These are phyloP conservation scores for Tortrix viridana DNA, from an alignment of 2,888 invertebrate species.

Conservation along the genomic window DNA sequence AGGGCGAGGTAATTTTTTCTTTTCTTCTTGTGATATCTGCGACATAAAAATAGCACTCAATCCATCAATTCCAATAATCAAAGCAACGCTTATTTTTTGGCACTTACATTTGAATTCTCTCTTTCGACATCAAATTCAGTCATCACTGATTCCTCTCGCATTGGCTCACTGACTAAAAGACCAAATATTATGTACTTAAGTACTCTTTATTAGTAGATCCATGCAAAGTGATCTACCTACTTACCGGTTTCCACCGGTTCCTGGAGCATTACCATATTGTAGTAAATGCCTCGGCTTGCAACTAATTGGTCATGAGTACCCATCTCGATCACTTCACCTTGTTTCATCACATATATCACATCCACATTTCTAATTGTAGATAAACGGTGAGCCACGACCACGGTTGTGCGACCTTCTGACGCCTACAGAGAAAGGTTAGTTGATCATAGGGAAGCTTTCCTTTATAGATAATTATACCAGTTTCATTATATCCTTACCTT, in stretches of 20 bases:
- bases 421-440: conserved; percentile 65
- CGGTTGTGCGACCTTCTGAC: conserved; percentile 89
- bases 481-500: conserved; percentile 71
- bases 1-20: conserved; percentile 43
- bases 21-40: conserved; percentile 36
- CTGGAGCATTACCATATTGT: conserved; percentile 85
- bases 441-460: not conserved
- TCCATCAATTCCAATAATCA: not conserved
- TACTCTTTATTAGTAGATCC: too few species aligned
- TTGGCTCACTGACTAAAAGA: conserved; percentile 8
- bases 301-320: conserved; percentile 88
- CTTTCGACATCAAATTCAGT: conserved; percentile 40
- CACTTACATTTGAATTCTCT: conserved; percentile 19
- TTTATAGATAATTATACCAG: not conserved
- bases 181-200: too few species aligned
- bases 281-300: conserved; percentile 84
- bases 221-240: not conserved
- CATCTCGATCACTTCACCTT: conserved; percentile 86
- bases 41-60: not conserved
- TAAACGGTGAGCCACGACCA: conserved; percentile 92
- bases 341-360: conserved; percentile 73
- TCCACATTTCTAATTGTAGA: conserved; percentile 88
- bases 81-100: not conserved
- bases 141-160: conserved; percentile 43
- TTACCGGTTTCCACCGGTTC: conserved; percentile 40